Evolutionary conservation across 2,888 invertebrate species (phyloP), one percentile per base, ranked within the genome.

Genomic region (Caenorhabditis zanzibari): DNA sequence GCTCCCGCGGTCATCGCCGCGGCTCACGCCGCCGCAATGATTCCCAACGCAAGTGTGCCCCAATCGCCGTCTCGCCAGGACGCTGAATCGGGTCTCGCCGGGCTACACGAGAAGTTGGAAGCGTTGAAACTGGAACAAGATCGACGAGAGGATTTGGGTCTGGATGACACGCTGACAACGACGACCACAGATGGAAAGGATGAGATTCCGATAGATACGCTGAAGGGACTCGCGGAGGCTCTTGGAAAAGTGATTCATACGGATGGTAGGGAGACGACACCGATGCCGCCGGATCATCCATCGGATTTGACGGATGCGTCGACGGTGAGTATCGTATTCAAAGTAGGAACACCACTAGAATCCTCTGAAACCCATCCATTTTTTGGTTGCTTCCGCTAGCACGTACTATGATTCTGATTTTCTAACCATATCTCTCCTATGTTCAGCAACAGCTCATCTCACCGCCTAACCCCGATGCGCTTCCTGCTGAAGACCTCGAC

Each of bases 221-320:
- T 91, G 41, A 87, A 85, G 49, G 91, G 89, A 52, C 73, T 91
- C 59, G 90, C 90, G 5, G 86, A 88, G 64, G 91, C 91, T 5
- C 76, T 91, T 1, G 89, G 89, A 24, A 90, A 90, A 76, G 88
- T 89, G 19, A 90, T 90, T 38, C 86, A 90, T 69, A 74, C 88
- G 24, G 90, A 90, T 38, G 81, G 83, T 26, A 61, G 89, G 44
- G 89, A 89, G 56, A 84, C 88, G 28, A 86, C 88, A 10, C 88
- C 87, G 9, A 82, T 85, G 66, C 88, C 88, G 14, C 77, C 85
- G 14, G 77, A 77, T 35, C 77, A 68, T 52, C 49, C n/a, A n/a
- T n/a, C 49, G 1, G 83, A 83, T 49, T 26, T 72, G 38, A 77
- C 72, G 22, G 73, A 71, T 54, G 82, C 76, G 19, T 49, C 76